A percentile compares a stretch with the other conserved stretches of the same genome.
Evolutionary conservation across 1,140 invertebrate species (phyloP).

Genomic region (Neuroterus valhalla): DNA sequence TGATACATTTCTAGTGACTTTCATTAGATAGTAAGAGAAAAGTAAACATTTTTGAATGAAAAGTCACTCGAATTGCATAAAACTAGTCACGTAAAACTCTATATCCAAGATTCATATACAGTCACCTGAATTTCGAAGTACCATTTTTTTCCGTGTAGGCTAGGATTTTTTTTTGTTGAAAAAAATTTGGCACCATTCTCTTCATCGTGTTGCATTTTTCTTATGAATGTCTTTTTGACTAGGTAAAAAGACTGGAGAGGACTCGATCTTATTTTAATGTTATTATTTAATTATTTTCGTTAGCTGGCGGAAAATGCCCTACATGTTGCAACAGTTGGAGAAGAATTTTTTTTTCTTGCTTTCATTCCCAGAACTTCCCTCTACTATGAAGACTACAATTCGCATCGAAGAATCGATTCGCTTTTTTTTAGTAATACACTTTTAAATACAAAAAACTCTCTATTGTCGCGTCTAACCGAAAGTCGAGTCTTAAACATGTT

Average conservation of each 20-base stretch:
- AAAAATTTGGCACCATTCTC: constrained; percentile 23
- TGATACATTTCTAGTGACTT: no score
- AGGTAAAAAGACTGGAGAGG: background rate
- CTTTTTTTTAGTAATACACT: background rate
- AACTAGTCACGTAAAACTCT: no score
- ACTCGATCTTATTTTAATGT: background rate
- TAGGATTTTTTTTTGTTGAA: constrained; percentile 3
- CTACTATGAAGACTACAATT: background rate
- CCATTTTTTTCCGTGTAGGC: no score
- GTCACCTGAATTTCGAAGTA: no score
- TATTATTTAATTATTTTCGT: background rate
- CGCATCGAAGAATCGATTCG: background rate
- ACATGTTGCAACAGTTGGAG: background rate
- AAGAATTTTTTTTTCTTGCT: background rate
- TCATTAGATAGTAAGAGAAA: no score
- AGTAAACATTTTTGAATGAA: no score
- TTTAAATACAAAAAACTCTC: constrained; percentile 2
- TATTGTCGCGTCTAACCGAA: constrained; percentile 1
- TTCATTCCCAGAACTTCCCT: background rate
- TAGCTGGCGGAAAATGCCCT: background rate
- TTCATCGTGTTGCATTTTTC: background rate
- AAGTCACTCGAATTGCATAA: no score
- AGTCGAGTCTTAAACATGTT: background rate
- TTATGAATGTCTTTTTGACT: background rate
- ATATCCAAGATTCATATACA: no score